A percentile compares a stretch with the other conserved stretches of the same genome.
Conservation (phyloP, 2,888 invertebrate genomes). For the Gandaritis pyraliata region DNA sequence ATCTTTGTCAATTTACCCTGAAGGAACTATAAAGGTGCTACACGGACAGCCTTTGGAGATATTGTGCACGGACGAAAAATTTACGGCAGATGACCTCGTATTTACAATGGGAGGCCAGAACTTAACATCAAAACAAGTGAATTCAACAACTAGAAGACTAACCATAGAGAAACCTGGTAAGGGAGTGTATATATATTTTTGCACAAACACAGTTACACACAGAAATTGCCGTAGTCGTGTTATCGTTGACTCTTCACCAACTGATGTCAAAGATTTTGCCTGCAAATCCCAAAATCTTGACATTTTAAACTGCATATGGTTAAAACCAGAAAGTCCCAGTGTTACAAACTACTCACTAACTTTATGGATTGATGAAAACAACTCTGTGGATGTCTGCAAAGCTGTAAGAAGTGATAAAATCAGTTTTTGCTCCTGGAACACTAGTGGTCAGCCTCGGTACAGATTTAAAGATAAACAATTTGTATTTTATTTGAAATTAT, state of each 20-base stretch:
- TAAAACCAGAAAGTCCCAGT: slow-evolving; percentile 76
- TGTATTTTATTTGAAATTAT: slow-evolving; percentile 84
- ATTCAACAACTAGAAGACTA: slow-evolving; percentile 86
- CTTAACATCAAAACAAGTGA: slow-evolving; percentile 78
- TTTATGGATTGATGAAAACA: slow-evolving; percentile 50
- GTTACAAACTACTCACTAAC: slow-evolving; percentile 56
- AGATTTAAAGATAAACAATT: slow-evolving; percentile 74
- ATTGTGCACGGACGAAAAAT: slow-evolving; percentile 82
- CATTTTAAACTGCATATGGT: slow-evolving; percentile 90
- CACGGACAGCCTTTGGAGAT: slow-evolving; percentile 86
- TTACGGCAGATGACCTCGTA: slow-evolving; percentile 69
- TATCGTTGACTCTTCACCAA: slow-evolving; percentile 83
- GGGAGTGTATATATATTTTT: slow-evolving; percentile 81
- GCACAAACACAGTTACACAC: slow-evolving; percentile 65
- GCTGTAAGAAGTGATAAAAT: slow-evolving; percentile 43
- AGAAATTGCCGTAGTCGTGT: slow-evolving; percentile 62
- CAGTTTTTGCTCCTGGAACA: slow-evolving; percentile 61
- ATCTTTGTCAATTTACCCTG: slow-evolving; percentile 73
- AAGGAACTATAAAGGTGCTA: slow-evolving; percentile 82
- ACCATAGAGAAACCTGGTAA: slow-evolving; percentile 81
- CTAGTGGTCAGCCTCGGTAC: slow-evolving; percentile 64
- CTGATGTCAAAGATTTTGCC: slow-evolving; percentile 86
- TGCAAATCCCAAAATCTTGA: slow-evolving; percentile 90
- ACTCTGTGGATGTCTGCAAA: slow-evolving; percentile 46
- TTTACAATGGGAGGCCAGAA: slow-evolving; percentile 56